Conservation (phyloP, 2,797 vertebrate genomes). For the Sebastes kiyomatsui region DNA sequence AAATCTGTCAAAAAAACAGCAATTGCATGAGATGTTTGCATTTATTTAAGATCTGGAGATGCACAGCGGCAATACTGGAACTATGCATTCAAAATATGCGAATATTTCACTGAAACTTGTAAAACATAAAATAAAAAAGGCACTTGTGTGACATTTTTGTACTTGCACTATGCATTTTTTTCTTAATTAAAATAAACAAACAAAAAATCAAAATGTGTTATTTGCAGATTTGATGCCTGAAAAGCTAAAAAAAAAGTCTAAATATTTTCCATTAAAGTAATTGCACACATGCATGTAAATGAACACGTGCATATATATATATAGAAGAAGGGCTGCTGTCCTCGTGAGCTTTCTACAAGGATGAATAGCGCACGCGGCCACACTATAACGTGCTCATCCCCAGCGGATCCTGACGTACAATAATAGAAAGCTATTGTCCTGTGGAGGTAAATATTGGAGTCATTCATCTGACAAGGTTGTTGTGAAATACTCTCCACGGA, state of each 20-base stretch:
- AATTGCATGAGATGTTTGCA: too few relatives aligned
- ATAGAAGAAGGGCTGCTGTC: not conserved
- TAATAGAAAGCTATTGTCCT: constrained; percentile 53
- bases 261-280: not conserved
- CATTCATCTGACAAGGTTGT: constrained; percentile 48
- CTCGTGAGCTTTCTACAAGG: not conserved
- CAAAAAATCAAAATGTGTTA: too few relatives aligned
- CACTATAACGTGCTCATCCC: constrained; percentile 1
- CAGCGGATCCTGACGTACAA: constrained; percentile 25
- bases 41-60: too few relatives aligned
- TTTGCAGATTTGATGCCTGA: not conserved
- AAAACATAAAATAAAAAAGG: not conserved
- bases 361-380: constrained; percentile 19
- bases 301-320: not conserved
- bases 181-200: too few relatives aligned
- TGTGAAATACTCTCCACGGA: constrained; percentile 24
- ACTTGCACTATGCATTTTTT: not conserved
- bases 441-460: constrained; percentile 64
- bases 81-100: too few relatives aligned
- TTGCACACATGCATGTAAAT: not conserved
- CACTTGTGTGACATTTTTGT: not conserved
- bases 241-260: too few relatives aligned
- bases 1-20: too few relatives aligned
- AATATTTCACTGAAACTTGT: too few relatives aligned
- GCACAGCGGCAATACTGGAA: too few relatives aligned